phyloP scores from a whole-genome alignment of 2,888 invertebrate species.

The Caenorhabditis becei region DNA sequence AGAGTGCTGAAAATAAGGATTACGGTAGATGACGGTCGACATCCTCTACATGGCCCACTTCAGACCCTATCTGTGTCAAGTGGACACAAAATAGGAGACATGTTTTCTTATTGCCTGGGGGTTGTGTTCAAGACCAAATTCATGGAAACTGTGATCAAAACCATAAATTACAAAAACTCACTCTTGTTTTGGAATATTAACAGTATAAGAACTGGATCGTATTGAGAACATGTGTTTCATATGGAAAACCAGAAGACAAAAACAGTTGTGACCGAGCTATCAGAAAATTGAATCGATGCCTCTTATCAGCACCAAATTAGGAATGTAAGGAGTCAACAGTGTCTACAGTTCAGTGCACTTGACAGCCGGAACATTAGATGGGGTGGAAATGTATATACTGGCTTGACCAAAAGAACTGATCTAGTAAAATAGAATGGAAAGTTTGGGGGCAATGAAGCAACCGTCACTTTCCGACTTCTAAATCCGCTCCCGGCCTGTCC shows the following conservation, averaged over 20 bases:
- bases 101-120: not conserved
- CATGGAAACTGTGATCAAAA: too few relatives aligned
- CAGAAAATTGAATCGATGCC: too few relatives aligned
- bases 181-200: slow-evolving; percentile 48
- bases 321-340: not conserved
- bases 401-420: too few relatives aligned
- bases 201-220: slow-evolving; percentile 59
- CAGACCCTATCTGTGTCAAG: slow-evolving; percentile 51
- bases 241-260: not conserved
- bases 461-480: slow-evolving; percentile 34
- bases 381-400: too few relatives aligned
- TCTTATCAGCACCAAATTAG: not conserved
- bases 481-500: slow-evolving; percentile 58
- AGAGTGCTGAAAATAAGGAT: slow-evolving; percentile 64
- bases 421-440: slow-evolving; percentile 7
- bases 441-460: slow-evolving; percentile 7
- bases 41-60: slow-evolving; percentile 18
- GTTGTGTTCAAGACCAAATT: too few relatives aligned
- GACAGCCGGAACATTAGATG: too few relatives aligned
- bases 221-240: slow-evolving; percentile 62
- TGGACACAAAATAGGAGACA: slow-evolving; percentile 12
- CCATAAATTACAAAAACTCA: slow-evolving; percentile 20
- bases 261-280: not conserved
- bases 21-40: not conserved
- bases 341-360: too few relatives aligned